These are phyloP conservation scores for Patella vulgata DNA, from an alignment of 1,140 invertebrate genomes.

Conservation along the genomic window DNA sequence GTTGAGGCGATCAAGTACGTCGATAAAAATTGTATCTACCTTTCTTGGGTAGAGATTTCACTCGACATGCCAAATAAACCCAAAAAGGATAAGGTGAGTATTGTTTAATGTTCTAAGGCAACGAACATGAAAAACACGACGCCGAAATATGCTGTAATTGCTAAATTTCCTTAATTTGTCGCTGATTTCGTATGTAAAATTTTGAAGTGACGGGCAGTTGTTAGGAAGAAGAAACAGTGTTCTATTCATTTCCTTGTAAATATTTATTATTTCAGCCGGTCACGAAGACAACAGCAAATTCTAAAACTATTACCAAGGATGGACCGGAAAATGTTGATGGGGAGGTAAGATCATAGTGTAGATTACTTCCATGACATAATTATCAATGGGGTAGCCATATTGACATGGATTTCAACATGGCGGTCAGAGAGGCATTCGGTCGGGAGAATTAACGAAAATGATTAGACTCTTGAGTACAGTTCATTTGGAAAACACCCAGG, in stretches of 20 bases:
- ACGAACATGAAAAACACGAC: too few species aligned
- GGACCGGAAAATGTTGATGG: conserved; percentile 66
- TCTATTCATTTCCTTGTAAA: too few species aligned
- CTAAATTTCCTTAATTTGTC: not conserved
- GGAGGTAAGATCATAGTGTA: conserved; percentile 56
- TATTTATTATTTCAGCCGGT: conserved; percentile 66
- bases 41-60: conserved; percentile 29
- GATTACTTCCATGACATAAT: conserved; percentile 19
- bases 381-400: conserved; percentile 47
- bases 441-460: too few species aligned
- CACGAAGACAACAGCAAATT: conserved; percentile 66
- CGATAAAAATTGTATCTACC: conserved; percentile 44
- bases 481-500: too few species aligned
- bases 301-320: conserved; percentile 68
- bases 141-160: too few species aligned
- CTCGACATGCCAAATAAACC: conserved; percentile 66
- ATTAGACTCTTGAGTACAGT: too few species aligned
- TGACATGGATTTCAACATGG: conserved; percentile 55
- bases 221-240: too few species aligned
- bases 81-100: conserved; percentile 68
- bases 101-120: too few species aligned
- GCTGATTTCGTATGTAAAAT: not conserved
- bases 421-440: too few species aligned
- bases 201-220: not conserved
- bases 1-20: conserved; percentile 45